Conservation (phyloP, 2,113 vertebrate species). For the Sardina pilchardus region DNA sequence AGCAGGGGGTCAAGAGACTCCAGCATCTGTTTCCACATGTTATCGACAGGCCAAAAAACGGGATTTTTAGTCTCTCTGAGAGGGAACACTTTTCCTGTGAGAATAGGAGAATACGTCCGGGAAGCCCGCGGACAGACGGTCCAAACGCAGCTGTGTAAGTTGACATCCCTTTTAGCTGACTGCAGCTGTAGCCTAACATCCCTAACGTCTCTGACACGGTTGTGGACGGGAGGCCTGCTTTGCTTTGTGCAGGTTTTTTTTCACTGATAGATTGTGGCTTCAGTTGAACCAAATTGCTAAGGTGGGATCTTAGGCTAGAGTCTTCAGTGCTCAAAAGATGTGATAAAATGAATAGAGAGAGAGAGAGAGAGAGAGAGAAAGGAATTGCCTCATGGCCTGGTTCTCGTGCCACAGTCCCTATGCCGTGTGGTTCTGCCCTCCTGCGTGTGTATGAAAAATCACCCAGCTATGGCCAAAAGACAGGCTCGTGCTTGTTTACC, state of each 20-base stretch:
- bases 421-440: neutral
- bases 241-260: neutral
- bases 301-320: neutral
- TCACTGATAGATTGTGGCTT: neutral
- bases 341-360: neutral
- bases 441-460: neutral
- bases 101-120: neutral
- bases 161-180: neutral
- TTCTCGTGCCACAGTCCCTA: neutral
- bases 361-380: neutral
- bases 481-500: constrained; percentile 20
- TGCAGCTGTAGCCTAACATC: neutral
- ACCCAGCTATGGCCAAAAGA: neutral
- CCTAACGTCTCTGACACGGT: neutral
- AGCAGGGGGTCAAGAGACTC: neutral
- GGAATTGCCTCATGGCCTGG: neutral
- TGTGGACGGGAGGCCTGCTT: neutral
- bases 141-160: neutral
- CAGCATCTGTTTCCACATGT: constrained; percentile 14
- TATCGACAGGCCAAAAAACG: neutral
- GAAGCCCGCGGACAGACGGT: neutral
- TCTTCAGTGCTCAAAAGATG: neutral
- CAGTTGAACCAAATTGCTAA: neutral
- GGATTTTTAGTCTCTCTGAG: neutral
- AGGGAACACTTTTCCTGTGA: neutral